These are phyloP conservation scores for Cosmorhoe ocellata DNA, from an alignment of 2,888 invertebrate species.

Conservation along the genomic window DNA sequence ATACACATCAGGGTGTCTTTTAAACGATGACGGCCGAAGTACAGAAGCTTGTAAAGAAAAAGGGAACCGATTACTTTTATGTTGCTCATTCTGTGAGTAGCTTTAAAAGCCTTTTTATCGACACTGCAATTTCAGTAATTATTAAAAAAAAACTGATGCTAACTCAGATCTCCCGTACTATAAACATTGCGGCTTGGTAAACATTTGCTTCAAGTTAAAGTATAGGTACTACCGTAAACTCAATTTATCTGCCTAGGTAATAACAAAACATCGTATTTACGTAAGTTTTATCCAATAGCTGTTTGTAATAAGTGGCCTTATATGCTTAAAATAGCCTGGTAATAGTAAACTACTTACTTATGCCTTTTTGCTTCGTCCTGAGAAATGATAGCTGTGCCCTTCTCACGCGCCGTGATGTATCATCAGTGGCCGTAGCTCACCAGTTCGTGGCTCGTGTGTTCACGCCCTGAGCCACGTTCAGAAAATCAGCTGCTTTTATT, in stretches of 20 bases:
- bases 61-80: conserved; percentile 34
- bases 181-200: no score
- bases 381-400: conserved; percentile 51
- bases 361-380: conserved; percentile 37
- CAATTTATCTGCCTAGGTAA: no score
- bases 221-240: no score
- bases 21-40: conserved; percentile 64
- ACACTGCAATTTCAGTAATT: no score
- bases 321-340: conserved; percentile 3
- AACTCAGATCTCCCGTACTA: no score
- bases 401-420: conserved; percentile 62
- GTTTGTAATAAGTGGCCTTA: no score
- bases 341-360: no score
- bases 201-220: no score
- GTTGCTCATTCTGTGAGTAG: conserved; percentile 16
- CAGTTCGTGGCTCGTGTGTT: conserved; percentile 34
- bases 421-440: conserved; percentile 44
- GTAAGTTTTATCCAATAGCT: no score
- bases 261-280: no score
- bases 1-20: conserved; percentile 57
- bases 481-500: not conserved
- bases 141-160: no score
- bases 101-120: no score
- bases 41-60: conserved; percentile 65
- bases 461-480: conserved; percentile 37